Base-by-base conservation (phyloP, 2,797 vertebrate genomes). In the Eulemur mongoz region DNA sequence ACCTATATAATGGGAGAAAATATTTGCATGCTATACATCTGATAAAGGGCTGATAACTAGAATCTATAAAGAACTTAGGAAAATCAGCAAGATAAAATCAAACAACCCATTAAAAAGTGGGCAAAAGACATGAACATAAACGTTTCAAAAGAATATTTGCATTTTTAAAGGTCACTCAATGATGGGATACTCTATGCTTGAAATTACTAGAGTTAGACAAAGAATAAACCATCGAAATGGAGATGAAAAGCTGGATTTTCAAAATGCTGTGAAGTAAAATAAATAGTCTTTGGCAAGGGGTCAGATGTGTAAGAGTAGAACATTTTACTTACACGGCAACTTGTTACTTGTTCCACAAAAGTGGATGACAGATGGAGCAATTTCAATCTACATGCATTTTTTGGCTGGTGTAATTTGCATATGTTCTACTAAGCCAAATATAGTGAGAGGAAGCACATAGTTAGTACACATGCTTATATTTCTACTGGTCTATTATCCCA, bases 91-190 rank as follows among this genome's bases (percentile, higher is more conserved):
- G 54, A 57, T 23, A 57, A 50, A 23, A 57, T 57, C 22, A 10
- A 57, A 10, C 54, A 57, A 57, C 22, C 54, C 22, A 57, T 57
- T 57, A 57, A 57, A 57, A 57, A 4, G 22, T 57, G 22, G 54
- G 54, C 22, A 57, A 57, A 10, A 57, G 22, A 57, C 54, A 57
- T 10, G 22, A 57, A 57, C 54, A 57, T 57, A 57, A 57, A 57
- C 0, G 9, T 57, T 23, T 57, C 54, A 57, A 57, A 57, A 57
- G 52, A 70, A 65, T 84, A 93, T 93, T 95, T 97, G 63, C 90
- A 95, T 95, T 96, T 89, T 95, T 89, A 97, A 97, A 98, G 92
- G 91, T 97, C 88, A 96, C 25, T 78, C 72, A 75, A 63, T 67
- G 72, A 91, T 61, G 63, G 35, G 50, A 95, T 20, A 79, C 11